Evolutionary conservation across 2,888 invertebrate species (phyloP).

Genomic region (Agrotis segetum): DNA sequence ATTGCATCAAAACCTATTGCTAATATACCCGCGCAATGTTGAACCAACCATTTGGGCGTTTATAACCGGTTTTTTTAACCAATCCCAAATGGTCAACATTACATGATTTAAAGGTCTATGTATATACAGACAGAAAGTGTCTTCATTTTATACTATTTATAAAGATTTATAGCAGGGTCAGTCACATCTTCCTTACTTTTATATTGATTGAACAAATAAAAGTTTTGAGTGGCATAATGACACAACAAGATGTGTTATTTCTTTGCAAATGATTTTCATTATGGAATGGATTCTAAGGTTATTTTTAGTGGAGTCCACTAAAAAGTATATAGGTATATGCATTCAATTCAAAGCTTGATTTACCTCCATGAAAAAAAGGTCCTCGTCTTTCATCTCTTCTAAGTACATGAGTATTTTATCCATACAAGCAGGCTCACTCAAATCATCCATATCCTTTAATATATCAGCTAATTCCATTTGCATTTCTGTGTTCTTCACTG

Average conservation of each 20-base stretch:
- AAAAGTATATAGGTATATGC: too few species aligned
- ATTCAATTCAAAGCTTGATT: slow-evolving; percentile 7
- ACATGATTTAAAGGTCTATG: too few species aligned
- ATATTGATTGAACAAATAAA: neutral
- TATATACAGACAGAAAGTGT: too few species aligned
- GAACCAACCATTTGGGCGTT: too few species aligned
- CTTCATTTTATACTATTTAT: neutral
- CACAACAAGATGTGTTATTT: neutral
- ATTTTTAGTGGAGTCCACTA: neutral
- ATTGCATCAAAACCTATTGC: too few species aligned
- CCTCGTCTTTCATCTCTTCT: slow-evolving; percentile 74
- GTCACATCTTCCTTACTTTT: neutral
- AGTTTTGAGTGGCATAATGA: neutral
- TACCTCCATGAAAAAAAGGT: slow-evolving; percentile 82
- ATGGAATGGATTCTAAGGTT: neutral
- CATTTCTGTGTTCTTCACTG: slow-evolving; percentile 7
- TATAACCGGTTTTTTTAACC: too few species aligned
- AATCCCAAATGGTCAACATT: too few species aligned
- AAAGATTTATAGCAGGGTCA: neutral
- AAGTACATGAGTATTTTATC: slow-evolving; percentile 74
- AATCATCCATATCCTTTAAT: slow-evolving; percentile 67
- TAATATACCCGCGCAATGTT: too few species aligned
- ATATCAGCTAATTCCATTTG: slow-evolving; percentile 28
- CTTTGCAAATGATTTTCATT: neutral
- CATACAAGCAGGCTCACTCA: slow-evolving; percentile 77